These are phyloP conservation scores for Nineta flava DNA, from an alignment of 2,888 invertebrate genomes.

Conservation along the genomic window DNA sequence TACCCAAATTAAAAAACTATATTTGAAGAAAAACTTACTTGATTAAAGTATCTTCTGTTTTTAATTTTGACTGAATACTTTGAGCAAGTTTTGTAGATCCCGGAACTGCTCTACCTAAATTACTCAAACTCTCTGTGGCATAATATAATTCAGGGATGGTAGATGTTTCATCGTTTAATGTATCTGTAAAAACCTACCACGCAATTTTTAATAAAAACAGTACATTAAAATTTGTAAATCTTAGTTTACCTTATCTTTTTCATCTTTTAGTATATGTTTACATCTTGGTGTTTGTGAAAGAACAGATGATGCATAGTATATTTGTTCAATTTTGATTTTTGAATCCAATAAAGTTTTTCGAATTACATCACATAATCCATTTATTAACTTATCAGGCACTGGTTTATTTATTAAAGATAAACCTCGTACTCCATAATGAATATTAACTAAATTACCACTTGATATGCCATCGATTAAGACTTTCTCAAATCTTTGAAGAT, in stretches of 20 bases:
- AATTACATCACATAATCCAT: conserved; percentile 1
- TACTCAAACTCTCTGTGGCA: conserved; percentile 51
- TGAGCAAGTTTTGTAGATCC: conserved; percentile 54
- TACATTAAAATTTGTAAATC: background rate
- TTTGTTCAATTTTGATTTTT: conserved; percentile 20
- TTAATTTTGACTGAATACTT: conserved; percentile 57
- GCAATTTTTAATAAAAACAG: conserved; percentile 10
- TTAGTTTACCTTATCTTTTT: conserved; percentile 1
- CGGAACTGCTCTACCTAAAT: conserved; percentile 45
- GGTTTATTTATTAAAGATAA: conserved; percentile 46
- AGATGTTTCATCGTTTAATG: conserved; percentile 48
- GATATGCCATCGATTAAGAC: conserved; percentile 19
- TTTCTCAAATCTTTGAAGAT: conserved; percentile 20
- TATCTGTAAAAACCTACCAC: conserved; percentile 26
- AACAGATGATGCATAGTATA: conserved; percentile 48
- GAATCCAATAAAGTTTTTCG: background rate
- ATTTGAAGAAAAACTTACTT: no score
- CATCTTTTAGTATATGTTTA: conserved; percentile 4
- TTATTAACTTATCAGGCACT: conserved; percentile 25
- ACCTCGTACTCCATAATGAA: conserved; percentile 62
- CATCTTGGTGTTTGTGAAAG: conserved; percentile 26
- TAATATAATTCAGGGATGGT: conserved; percentile 56
- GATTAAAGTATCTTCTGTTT: conserved; percentile 59
- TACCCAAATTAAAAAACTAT: no score
- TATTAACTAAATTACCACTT: conserved; percentile 39